Evolutionary conservation across 2,797 vertebrate genomes (phyloP).

Genomic region (Siniperca scherzeri): DNA sequence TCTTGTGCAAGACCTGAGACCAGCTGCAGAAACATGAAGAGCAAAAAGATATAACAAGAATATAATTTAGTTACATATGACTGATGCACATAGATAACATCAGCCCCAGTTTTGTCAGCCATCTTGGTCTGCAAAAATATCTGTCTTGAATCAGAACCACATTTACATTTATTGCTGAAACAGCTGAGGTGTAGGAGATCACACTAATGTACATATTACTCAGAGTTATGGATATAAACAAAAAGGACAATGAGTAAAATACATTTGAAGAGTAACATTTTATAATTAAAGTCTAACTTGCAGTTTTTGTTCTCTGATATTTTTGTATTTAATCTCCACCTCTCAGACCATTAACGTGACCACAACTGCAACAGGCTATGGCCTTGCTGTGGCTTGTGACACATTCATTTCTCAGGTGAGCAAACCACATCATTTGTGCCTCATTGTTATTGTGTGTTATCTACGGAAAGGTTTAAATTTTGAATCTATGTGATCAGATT

Average conservation of each 20-base stretch:
- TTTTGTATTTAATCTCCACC: neutral
- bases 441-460: neutral
- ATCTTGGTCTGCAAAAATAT: neutral
- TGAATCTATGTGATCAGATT: neutral
- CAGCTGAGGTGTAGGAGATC: neutral
- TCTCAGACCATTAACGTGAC: constrained; percentile 88
- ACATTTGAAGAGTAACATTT: neutral
- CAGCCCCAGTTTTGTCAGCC: neutral
- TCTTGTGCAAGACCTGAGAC: neutral
- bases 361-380: constrained; percentile 85
- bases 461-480: neutral
- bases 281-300: neutral
- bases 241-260: neutral
- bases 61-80: neutral
- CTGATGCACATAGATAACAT: neutral
- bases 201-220: neutral
- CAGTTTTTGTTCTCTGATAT: constrained; percentile 17
- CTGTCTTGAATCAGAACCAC: neutral
- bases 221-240: neutral
- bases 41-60: neutral
- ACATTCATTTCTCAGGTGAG: constrained; percentile 93
- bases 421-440: neutral
- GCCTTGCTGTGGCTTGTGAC: constrained; percentile 90
- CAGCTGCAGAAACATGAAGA: neutral
- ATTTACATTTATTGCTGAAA: neutral